Evolutionary conservation across 2,888 invertebrate species (phyloP).

Genomic region (Trachelus iudaicus): DNA sequence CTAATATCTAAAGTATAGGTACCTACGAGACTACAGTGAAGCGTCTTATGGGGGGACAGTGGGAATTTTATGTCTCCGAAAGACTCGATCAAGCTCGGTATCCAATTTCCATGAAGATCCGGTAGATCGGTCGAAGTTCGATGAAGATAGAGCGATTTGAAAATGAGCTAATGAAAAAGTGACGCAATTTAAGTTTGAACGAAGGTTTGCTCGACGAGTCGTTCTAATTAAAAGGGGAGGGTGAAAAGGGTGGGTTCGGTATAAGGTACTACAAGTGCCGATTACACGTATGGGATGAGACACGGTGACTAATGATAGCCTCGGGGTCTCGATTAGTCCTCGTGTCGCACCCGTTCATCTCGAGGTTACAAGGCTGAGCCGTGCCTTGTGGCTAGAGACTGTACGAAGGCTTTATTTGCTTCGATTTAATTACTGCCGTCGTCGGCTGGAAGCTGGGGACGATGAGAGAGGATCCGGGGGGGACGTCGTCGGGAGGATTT

Average conservation of each 20-base stretch:
- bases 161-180: not conserved
- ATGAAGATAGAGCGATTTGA: no score
- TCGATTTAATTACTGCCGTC: slow-evolving; percentile 57
- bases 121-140: no score
- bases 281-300: slow-evolving; percentile 16
- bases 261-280: not conserved
- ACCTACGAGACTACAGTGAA: not conserved
- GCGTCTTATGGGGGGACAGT: not conserved
- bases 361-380: slow-evolving; percentile 19
- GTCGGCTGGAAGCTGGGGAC: not conserved
- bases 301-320: slow-evolving; percentile 53
- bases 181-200: not conserved
- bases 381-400: slow-evolving; percentile 26
- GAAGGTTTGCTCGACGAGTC: not conserved
- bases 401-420: slow-evolving; percentile 56
- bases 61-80: not conserved
- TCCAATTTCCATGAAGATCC: no score
- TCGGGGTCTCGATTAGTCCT: slow-evolving; percentile 48
- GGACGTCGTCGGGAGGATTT: not conserved
- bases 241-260: not conserved
- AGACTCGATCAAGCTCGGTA: not conserved
- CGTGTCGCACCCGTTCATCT: slow-evolving; percentile 23
- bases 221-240: not conserved
- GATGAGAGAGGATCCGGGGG: not conserved
- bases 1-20: no score